A percentile compares a stretch with the other conserved stretches of the same genome.
Evolutionary conservation across 2,797 vertebrate genomes (phyloP).

Genomic region (Enteromius radiatus): DNA sequence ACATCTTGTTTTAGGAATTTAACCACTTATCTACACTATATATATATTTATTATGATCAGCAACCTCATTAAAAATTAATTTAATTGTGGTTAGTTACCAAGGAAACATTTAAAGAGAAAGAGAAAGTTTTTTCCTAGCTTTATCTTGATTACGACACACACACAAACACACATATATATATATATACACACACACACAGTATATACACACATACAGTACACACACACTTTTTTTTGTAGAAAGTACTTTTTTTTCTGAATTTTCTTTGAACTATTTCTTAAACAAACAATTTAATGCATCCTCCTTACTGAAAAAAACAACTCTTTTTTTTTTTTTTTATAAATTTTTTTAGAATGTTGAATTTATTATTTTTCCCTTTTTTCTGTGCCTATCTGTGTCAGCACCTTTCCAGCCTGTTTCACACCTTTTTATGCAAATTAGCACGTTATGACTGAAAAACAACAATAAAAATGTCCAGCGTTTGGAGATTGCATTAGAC

Average conservation of each 20-base stretch:
- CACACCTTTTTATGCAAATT: background rate
- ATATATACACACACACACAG: no score
- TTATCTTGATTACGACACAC: background rate
- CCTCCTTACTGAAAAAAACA: no score
- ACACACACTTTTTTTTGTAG: no score
- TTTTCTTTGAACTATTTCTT: no score
- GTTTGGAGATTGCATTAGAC: background rate
- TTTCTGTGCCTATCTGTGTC: background rate
- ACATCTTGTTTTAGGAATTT: background rate
- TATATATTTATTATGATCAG: background rate
- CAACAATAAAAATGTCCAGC: background rate
- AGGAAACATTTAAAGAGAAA: background rate
- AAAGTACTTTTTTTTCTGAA: no score
- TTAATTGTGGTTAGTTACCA: background rate
- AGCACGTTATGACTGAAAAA: background rate
- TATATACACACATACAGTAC: no score
- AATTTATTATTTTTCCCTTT: background rate
- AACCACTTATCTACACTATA: background rate
- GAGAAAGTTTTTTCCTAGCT: background rate
- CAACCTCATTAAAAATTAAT: background rate
- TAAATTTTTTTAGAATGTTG: background rate
- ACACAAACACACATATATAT: no score
- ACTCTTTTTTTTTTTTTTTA: no score
- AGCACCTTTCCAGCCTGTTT: background rate
- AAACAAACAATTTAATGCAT: no score